These are phyloP conservation scores for Sylvietta virens DNA, from an alignment of 2,113 vertebrate genomes.

Conservation along the genomic window DNA sequence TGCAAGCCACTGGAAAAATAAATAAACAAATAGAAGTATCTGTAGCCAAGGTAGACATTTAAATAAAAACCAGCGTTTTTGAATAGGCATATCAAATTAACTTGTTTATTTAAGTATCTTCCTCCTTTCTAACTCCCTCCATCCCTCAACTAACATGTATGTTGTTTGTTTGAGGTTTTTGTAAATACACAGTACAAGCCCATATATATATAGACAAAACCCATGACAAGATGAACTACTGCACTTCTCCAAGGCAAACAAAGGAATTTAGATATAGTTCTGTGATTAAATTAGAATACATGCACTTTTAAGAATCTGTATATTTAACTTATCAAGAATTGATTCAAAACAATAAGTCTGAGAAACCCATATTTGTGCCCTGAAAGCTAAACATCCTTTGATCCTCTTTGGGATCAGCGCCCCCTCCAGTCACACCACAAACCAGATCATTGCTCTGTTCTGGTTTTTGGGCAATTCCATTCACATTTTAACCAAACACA, in stretches of 20 bases:
- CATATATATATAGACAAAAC: neutral
- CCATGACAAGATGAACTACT: neutral
- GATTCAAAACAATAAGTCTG: neutral
- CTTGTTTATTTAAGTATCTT: neutral
- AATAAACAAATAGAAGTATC: neutral
- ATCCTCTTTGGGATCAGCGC: neutral
- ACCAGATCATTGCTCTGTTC: neutral
- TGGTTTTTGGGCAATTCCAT: neutral
- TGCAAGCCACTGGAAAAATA: neutral
- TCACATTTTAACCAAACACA: neutral
- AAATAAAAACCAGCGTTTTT: neutral
- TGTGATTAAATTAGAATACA: neutral
- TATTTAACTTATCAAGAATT: neutral
- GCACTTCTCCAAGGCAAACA: neutral
- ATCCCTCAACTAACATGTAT: neutral
- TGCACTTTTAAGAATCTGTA: accelerated
- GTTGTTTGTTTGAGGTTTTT: neutral
- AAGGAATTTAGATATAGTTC: neutral
- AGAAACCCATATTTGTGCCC: neutral
- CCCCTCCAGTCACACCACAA: neutral
- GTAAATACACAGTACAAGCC: neutral
- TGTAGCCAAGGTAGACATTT: neutral
- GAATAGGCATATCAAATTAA: neutral
- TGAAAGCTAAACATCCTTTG: neutral
- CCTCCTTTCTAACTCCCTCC: neutral